Evolutionary conservation across 1,140 invertebrate genomes (phyloP), one percentile per base, ranked within the genome.

Genomic region (Harpegnathos saltator): DNA sequence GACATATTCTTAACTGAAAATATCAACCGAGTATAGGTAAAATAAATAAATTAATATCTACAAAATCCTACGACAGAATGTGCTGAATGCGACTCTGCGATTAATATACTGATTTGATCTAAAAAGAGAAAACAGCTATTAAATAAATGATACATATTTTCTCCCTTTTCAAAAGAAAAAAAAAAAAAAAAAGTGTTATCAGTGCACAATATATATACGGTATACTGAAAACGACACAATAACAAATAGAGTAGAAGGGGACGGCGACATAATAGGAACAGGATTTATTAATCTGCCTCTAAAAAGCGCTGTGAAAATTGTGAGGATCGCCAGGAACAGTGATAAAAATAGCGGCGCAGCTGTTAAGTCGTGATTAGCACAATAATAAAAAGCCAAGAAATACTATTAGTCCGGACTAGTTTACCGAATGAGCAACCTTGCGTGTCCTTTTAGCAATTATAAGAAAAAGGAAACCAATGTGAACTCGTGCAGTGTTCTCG

Each of bases 371-470:
- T 3, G 14, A 74, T 33, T 38, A 56, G n/a, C 33, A 52, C 11
- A 56, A 19, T n/a, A n/a, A 22, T 22, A 44, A 24, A 77, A 68
- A 19, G 22, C 22, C 29, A 12, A 44, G 26, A 22, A 54, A 22
- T 48, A n/a, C n/a, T n/a, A 69, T 69, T 71, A 69, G 15, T 52
- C 22, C 14, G 38, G 7, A 48, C 11, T 44, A 44, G 3, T 80
- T 44, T n/a, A 14, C 50, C 29, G 7, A 26, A 9, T 19, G 4
- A 24, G 19, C 33, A 44, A 78, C n/a, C n/a, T n/a, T n/a, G n/a
- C 65, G 75, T 80, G 65, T 48, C 38, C 52, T 24, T 56, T 5
- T n/a, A n/a, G 52, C 52, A 71, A 80, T 80, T 71, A 71, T 26
- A 68, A 71, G n/a, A 19, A 24, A 58, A 58, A 58, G 56, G 33